A percentile compares a stretch with the other conserved stretches of the same genome.
These are phyloP conservation scores for Carposina sasakii DNA, from an alignment of 1,140 invertebrate species.

Conservation along the genomic window DNA sequence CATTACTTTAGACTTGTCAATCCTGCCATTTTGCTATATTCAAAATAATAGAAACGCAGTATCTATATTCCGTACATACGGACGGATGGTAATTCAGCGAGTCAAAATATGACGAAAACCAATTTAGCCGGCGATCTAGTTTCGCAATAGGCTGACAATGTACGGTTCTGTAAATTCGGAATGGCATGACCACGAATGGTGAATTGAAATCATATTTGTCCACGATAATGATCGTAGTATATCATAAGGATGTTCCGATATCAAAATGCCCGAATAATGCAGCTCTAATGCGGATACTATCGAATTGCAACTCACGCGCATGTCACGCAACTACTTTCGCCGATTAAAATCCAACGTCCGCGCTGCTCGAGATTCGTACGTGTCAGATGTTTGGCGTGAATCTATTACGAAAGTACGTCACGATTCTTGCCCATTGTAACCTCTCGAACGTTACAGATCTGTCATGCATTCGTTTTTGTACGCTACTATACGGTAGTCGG, in stretches of 20 bases:
- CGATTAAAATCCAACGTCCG: constrained; percentile 47
- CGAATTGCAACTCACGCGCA: constrained; percentile 41
- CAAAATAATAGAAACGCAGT: constrained; percentile 11
- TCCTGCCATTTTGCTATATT: too few species aligned
- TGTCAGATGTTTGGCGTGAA: constrained; percentile 31
- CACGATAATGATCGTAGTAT: not conserved
- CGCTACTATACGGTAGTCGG: not conserved
- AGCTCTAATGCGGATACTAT: constrained; percentile 20
- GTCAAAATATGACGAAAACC: constrained; percentile 60
- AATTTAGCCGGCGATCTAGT: constrained; percentile 48
- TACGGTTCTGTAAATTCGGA: constrained; percentile 53
- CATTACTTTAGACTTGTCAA: too few species aligned
- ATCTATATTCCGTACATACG: constrained; percentile 16
- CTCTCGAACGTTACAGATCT: too few species aligned
- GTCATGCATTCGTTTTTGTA: too few species aligned
- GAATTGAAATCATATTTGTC: constrained; percentile 18
- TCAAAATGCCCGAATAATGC: not conserved
- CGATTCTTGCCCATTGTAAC: constrained; percentile 11
- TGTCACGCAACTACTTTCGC: constrained; percentile 58
- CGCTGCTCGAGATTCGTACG: constrained; percentile 29
- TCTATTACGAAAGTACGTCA: constrained; percentile 27
- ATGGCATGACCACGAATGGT: constrained; percentile 29
- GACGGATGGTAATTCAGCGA: too few species aligned
- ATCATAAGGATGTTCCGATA: too few species aligned
- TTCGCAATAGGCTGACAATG: constrained; percentile 53